Percentiles rank a stretch among this genome's conserved stretches.
Evolutionary conservation across 53 echinoderm and acorn worm genomes (phyloP).

Genomic region (Paracentrotus lividus): DNA sequence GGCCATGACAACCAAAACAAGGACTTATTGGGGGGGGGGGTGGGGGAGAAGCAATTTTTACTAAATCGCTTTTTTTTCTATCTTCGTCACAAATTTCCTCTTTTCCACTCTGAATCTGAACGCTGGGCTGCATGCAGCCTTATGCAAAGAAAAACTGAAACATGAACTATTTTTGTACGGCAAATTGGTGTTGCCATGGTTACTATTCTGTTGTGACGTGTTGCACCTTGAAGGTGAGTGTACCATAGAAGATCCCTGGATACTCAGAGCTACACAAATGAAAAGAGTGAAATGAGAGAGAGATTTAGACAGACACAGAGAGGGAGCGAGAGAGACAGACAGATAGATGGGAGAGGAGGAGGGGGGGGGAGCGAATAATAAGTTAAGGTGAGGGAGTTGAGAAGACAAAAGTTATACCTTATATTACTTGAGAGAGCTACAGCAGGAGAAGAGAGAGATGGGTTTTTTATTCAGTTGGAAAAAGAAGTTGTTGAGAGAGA

Average conservation of each 20-base stretch:
- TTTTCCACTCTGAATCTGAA: background rate
- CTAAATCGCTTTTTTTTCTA: background rate
- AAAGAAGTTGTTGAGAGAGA: background rate
- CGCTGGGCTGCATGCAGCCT: constrained; percentile 11
- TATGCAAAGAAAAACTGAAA: constrained; percentile 65
- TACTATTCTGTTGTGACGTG: constrained; percentile 71
- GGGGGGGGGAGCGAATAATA: background rate
- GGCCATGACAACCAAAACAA: constrained; percentile 31
- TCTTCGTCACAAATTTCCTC: background rate
- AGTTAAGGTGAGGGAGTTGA: background rate
- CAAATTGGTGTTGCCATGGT: constrained; percentile 72
- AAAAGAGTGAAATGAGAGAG: background rate
- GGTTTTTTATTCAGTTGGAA: background rate
- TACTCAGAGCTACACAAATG: background rate
- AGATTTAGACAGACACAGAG: background rate
- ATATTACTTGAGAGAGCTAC: background rate
- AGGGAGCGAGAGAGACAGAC: constrained; percentile 20
- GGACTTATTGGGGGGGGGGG: background rate
- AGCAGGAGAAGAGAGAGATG: background rate
- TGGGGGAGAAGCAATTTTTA: background rate
- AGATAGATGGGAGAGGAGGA: background rate
- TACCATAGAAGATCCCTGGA: constrained; percentile 69
- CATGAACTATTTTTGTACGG: constrained; percentile 71
- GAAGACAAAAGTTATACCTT: no score
- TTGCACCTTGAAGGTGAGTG: constrained; percentile 65